These are phyloP conservation scores for Papio anubis DNA, from an alignment of 2,113 vertebrate species.

Conservation along the genomic window DNA sequence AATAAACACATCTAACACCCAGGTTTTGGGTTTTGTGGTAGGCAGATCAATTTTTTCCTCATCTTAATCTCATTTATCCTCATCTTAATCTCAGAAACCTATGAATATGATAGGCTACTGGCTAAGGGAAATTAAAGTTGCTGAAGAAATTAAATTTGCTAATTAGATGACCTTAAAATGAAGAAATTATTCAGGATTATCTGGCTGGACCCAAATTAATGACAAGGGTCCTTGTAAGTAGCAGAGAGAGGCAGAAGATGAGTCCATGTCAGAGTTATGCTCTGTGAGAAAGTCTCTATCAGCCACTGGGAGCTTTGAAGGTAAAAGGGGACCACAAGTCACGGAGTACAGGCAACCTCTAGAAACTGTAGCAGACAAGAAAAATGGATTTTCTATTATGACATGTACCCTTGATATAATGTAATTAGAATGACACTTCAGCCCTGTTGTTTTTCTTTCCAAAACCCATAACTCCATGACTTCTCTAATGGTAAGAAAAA, in stretches of 20 bases:
- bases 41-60: background rate
- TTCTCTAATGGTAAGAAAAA: background rate
- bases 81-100: background rate
- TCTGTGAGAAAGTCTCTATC: background rate
- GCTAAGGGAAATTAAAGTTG: background rate
- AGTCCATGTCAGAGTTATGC: background rate
- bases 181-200: background rate
- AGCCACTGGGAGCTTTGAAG: background rate
- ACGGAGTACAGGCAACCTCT: background rate
- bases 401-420: background rate
- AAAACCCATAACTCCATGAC: background rate
- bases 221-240: background rate
- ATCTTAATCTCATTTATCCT: background rate
- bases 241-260: background rate
- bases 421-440: background rate
- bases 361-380: background rate
- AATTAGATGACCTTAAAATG: background rate
- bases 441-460: no score
- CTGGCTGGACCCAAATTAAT: background rate
- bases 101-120: background rate
- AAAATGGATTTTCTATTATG: background rate
- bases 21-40: background rate
- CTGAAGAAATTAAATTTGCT: background rate
- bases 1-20: background rate
- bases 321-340: background rate